Evolutionary conservation across 2,888 invertebrate genomes (phyloP).

Genomic region (Eledona agricola): DNA sequence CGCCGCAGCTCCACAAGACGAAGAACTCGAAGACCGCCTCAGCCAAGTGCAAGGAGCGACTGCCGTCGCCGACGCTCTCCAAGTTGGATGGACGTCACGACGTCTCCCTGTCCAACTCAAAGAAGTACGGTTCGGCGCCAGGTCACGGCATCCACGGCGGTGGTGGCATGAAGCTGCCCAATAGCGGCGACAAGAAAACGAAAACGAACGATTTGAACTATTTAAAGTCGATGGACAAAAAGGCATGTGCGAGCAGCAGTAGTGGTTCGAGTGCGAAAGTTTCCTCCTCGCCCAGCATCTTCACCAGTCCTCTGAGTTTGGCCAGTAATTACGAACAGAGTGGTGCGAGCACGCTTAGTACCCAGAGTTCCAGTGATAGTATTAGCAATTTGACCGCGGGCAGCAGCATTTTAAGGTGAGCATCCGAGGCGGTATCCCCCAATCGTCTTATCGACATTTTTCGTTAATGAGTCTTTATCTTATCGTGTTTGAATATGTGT

Average conservation of each 20-base stretch:
- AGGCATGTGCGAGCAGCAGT: conserved; percentile 34
- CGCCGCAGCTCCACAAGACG: conserved; percentile 59
- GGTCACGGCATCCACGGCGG: conserved; percentile 57
- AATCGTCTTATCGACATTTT: conserved; percentile 16
- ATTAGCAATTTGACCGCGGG: conserved; percentile 61
- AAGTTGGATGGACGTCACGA: conserved; percentile 48
- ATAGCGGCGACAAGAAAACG: conserved; percentile 41
- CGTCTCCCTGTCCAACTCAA: conserved; percentile 48
- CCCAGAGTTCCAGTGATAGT: conserved; percentile 53
- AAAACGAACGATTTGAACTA: conserved; percentile 49
- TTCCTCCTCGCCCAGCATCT: conserved; percentile 58
- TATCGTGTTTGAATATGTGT: conserved; percentile 29
- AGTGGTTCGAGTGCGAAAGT: conserved; percentile 50
- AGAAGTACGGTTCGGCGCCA: conserved; percentile 49
- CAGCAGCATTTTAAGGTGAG: conserved; percentile 65
- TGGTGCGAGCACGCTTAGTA: conserved; percentile 38
- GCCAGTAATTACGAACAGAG: conserved; percentile 55
- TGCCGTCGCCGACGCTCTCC: conserved; percentile 39
- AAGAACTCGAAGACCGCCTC: conserved; percentile 48
- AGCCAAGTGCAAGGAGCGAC: conserved; percentile 43
- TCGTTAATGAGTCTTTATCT: conserved; percentile 32
- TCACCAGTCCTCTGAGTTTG: conserved; percentile 61
- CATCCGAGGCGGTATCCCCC: conserved; percentile 1
- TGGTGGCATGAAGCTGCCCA: conserved; percentile 51
- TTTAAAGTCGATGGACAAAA: conserved; percentile 48